phyloP scores from a whole-genome alignment of 2,888 invertebrate genomes.

The Azorinus chamasolen region DNA sequence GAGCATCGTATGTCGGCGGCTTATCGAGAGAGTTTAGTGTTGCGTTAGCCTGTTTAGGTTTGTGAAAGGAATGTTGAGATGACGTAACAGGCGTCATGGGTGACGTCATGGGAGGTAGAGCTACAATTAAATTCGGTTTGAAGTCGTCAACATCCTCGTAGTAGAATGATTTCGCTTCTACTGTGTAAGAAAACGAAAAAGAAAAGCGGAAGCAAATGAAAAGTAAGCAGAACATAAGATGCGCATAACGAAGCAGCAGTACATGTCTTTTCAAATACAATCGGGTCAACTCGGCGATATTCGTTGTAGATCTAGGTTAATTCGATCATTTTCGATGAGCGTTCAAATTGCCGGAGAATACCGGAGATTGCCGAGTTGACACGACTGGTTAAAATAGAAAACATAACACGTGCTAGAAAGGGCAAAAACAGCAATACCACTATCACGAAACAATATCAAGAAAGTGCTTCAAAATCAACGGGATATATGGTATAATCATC shows the following conservation, averaged over 20 bases:
- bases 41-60: conserved; percentile 49
- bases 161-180: conserved; percentile 80
- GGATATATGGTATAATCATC: no score
- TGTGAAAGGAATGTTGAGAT: conserved; percentile 65
- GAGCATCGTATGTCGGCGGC: conserved; percentile 81
- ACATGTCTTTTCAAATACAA: neutral
- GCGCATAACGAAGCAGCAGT: conserved; percentile 16
- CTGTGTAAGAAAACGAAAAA: conserved; percentile 57
- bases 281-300: no score
- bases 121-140: conserved; percentile 81
- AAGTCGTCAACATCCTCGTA: conserved; percentile 85
- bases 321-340: no score
- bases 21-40: conserved; percentile 73
- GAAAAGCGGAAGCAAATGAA: conserved; percentile 49
- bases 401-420: no score
- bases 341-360: no score
- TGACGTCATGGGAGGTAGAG: conserved; percentile 77
- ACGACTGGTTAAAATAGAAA: no score
- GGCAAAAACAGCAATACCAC: no score
- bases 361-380: no score
- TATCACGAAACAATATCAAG: no score
- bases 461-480: no score
- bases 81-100: conserved; percentile 65
- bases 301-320: no score
- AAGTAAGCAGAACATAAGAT: conserved; percentile 7